Evolutionary conservation across 2,888 invertebrate genomes (phyloP).

Genomic region (Andrena fulva): DNA sequence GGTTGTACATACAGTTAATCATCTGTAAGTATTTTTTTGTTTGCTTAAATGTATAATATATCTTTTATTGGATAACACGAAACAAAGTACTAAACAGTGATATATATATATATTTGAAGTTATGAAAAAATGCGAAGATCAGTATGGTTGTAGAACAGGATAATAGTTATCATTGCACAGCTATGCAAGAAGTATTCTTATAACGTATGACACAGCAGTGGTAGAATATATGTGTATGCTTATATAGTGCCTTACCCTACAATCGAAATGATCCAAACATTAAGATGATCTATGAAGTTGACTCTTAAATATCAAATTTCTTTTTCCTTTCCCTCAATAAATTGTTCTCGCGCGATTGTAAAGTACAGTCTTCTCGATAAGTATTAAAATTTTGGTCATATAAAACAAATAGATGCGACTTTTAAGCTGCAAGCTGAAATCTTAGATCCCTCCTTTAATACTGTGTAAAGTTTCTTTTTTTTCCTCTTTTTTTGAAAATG

Average conservation of each 20-base stretch:
- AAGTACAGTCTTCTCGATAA: conserved; percentile 58
- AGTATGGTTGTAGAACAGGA: conserved; percentile 59
- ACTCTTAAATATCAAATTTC: conserved; percentile 41
- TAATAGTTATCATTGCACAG: conserved; percentile 59
- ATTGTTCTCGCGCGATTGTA: conserved; percentile 45
- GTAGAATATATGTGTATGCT: conserved; percentile 66
- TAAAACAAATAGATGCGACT: conserved; percentile 25
- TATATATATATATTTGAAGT: conserved; percentile 63
- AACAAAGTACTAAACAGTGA: conserved; percentile 64
- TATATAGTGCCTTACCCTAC: conserved; percentile 71
- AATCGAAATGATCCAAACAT: conserved; percentile 74
- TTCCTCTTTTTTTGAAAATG: not conserved
- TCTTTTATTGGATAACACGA: conserved; percentile 68
- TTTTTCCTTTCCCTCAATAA: conserved; percentile 12
- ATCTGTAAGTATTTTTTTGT: conserved; percentile 41
- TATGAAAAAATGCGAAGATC: conserved; percentile 66
- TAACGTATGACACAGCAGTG: conserved; percentile 69
- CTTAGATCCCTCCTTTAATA: conserved; percentile 25
- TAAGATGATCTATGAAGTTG: conserved; percentile 43
- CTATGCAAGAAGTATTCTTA: conserved; percentile 63
- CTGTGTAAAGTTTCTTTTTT: conserved; percentile 20
- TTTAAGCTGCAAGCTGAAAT: conserved; percentile 31
- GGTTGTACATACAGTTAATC: conserved; percentile 51
- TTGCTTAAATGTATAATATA: conserved; percentile 65
- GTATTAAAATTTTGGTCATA: conserved; percentile 47